These are phyloP conservation scores for Melanotaenia maccullochi DNA, from an alignment of 2,797 vertebrate genomes.

Conservation along the genomic window DNA sequence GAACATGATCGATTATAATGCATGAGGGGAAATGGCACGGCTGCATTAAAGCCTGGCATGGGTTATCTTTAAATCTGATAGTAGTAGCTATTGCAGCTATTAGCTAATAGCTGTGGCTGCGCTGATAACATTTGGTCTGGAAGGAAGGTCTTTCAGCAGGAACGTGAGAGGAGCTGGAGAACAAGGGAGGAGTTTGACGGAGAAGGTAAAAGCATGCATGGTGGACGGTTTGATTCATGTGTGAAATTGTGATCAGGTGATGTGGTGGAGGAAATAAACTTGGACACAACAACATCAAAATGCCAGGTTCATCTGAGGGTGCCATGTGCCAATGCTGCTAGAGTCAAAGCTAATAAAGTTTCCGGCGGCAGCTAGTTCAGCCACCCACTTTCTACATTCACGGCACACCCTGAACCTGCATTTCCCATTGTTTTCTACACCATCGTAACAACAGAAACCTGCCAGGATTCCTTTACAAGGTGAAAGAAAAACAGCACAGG, in stretches of 20 bases:
- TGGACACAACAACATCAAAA: conserved; percentile 33
- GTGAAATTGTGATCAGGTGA: conserved; percentile 28
- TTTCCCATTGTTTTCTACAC: conserved; percentile 23
- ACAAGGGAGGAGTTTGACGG: conserved; percentile 6
- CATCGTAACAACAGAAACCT: conserved; percentile 25
- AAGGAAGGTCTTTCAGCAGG: conserved; percentile 34
- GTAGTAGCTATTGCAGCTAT: conserved; percentile 67
- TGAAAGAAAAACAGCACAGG: conserved; percentile 4
- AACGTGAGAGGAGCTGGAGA: conserved; percentile 26
- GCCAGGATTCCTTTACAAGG: neutral
- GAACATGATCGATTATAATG: conserved; percentile 72
- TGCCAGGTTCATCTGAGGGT: conserved; percentile 54
- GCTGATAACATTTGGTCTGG: conserved; percentile 66
- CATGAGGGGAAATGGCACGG: conserved; percentile 70
- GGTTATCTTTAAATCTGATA: conserved; percentile 72
- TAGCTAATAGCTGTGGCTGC: conserved; percentile 74
- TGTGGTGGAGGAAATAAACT: conserved; percentile 16
- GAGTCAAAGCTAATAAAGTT: conserved; percentile 23
- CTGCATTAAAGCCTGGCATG: conserved; percentile 67
- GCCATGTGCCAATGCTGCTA: conserved; percentile 7
- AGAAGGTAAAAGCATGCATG: conserved; percentile 13
- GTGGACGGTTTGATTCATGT: neutral
- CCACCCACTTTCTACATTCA: conserved; percentile 31
- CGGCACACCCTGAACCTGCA: conserved; percentile 49
- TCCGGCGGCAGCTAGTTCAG: conserved; percentile 28